A percentile compares a stretch with the other conserved stretches of the same genome.
Conservation (phyloP, 1,140 invertebrate genomes). For the Bombyx mori region DNA sequence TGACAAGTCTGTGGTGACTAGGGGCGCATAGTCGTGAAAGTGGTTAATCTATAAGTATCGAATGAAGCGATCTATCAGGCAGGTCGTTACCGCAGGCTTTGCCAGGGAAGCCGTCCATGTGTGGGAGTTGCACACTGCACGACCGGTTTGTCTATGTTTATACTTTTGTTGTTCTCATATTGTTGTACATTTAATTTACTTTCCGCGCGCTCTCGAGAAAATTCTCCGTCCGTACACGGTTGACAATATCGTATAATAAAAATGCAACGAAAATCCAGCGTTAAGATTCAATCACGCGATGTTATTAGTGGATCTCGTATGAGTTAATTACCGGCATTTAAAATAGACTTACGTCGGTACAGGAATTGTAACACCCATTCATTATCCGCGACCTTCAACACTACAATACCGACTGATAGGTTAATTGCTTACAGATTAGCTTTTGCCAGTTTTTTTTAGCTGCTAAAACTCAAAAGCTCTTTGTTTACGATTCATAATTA, state of each 20-base stretch:
- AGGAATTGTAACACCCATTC: conserved; percentile 25
- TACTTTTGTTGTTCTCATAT: conserved; percentile 28
- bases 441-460: conserved; percentile 59
- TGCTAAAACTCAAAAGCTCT: conserved; percentile 32
- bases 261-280: no score
- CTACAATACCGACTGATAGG: conserved; percentile 52
- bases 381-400: conserved; percentile 33
- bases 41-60: conserved; percentile 40
- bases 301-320: no score
- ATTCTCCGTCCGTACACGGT: neutral
- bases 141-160: conserved; percentile 55
- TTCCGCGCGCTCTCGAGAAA: neutral
- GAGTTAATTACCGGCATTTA: conserved; percentile 7
- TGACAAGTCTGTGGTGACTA: conserved; percentile 12
- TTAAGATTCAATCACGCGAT: no score
- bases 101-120: conserved; percentile 52
- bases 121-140: conserved; percentile 43
- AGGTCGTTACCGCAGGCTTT: conserved; percentile 42
- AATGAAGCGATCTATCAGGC: conserved; percentile 57
- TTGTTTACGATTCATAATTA: conserved; percentile 68
- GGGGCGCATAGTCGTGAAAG: conserved; percentile 26
- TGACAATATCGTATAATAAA: no score
- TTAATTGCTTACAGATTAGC: conserved; percentile 64
- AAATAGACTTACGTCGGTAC: conserved; percentile 15
- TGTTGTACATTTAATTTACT: no score